A percentile compares a stretch with the other conserved stretches of the same genome.
These are phyloP conservation scores for Furcifer pardalis DNA, from an alignment of 2,797 vertebrate genomes.

Conservation along the genomic window DNA sequence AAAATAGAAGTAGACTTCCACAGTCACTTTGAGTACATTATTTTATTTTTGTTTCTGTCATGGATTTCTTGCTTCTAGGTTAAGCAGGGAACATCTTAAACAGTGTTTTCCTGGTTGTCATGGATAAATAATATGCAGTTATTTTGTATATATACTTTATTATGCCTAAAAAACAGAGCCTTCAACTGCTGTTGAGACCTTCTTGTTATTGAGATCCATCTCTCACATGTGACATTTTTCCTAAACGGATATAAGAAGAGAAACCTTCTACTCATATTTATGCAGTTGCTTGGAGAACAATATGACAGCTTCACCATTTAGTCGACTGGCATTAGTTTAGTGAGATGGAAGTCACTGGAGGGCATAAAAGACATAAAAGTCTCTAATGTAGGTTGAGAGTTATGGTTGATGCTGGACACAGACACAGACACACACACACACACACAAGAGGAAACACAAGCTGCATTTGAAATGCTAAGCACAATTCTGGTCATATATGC, in stretches of 20 bases:
- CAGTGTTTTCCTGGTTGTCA: too few relatives aligned
- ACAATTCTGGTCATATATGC: neutral
- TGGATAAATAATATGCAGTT: too few relatives aligned
- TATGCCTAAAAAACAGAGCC: neutral
- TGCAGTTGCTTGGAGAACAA: neutral
- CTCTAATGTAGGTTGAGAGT: too few relatives aligned
- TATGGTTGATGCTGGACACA: conserved; percentile 4
- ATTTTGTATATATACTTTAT: neutral
- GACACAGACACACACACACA: neutral
- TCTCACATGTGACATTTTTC: neutral
- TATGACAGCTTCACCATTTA: neutral
- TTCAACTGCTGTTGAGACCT: neutral
- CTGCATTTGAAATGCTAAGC: neutral
- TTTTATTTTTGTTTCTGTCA: neutral
- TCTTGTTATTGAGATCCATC: too few relatives aligned
- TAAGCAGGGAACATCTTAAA: neutral
- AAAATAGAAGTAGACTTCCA: neutral
- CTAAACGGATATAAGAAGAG: neutral
- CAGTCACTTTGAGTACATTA: neutral
- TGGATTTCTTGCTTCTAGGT: neutral
- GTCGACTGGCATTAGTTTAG: neutral
- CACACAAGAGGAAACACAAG: neutral
- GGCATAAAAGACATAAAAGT: neutral
- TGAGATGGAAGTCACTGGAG: neutral
- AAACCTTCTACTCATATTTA: neutral